Base-by-base conservation (phyloP, 2,888 invertebrate genomes). In the Calliopum simillimum region DNA sequence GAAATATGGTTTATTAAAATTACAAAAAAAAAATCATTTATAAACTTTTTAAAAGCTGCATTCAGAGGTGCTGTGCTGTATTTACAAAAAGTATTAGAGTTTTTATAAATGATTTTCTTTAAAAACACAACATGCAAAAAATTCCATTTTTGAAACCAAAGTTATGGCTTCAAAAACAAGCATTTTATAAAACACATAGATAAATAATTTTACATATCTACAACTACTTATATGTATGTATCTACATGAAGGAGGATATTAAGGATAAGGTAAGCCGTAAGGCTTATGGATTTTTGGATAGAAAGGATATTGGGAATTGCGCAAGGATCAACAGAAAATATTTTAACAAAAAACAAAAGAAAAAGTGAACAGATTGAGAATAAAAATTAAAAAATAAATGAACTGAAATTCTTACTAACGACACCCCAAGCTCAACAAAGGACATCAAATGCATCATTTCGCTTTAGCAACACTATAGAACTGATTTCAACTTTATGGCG, bases 201-300 rank as follows among this genome's bases (percentile, higher is more conserved):
- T 33, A 51, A 63, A 11, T 66, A 21, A 21, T 58, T 13, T 58
- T 65, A 55, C 65, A 41, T 67, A 59, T 67, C 58, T 59, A 67
- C 67, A 59, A 55, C 71, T 69, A 71, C 65, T n/a, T n/a, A n/a
- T n/a, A n/a, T n/a, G n/a, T n/a, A 76, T 88, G 88, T 78, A 75
- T 76, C 86, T 89, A 89, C 87, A 88, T 86, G 90, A 88, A 90
- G 90, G 82, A 80, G 86, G 89, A 88, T 88, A 79, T 76, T 78
- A 80, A 86, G 86, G 79, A 77, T 16, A 74, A 81, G 90, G 90
- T 86, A 89, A 89, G 88, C 89, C 88, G 89, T 89, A 81, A 77
- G 88, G 87, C 89, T 88, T 81, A 79, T 90, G 90, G 90, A 88
- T 3, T 68, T 73, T 44, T 47, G 63, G 81, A 79, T 77, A 70